Base-by-base conservation (phyloP, 2,797 vertebrate species). In the Sebastolobus alascanus region DNA sequence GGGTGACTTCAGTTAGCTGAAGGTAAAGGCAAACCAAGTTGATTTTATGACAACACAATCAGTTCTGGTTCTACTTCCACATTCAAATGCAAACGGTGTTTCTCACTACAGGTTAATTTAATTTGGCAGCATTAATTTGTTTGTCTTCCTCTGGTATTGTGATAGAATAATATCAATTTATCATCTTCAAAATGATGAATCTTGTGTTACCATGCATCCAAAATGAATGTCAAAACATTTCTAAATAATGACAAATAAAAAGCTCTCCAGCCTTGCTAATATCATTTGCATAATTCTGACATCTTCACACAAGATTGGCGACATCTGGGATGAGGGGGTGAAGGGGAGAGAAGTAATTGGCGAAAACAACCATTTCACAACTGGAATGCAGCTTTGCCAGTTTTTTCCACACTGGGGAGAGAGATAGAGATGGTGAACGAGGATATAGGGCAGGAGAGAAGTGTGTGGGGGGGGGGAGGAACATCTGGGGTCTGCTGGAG, bases 401-500 rank as follows among this genome's bases (percentile, higher is more conserved):
- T 80, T 85, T 70, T 82, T 58, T 50, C 31, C 59, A 77, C 82
- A 83, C 69, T 64, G 37, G 82, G 82, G 77, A 87, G 66, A 79
- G 77, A 83, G 68, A 79, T 64, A 77, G 79, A 80, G 64, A 74
- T 14, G 16, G 63, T 70, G 68, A 87, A 84, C 3, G 40, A 83
- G 67, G 61, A 67, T 75, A 65, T n/a, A n/a, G 69, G 69, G 79
- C 68, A 70, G 22, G 64, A 74, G 40, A 75, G 79, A 31, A 67
- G 8, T n/a, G n/a, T n/a, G n/a, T n/a, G n/a, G n/a, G 9, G 35
- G 43, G 58, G 59, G 80, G 35, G 38, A 25, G 69, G 66, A 90
- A 94, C 95, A 96, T 95, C 94, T 96, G 95, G 83, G 94, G 87
- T 93, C 89, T 91, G 75, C 75, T 81, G 83, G 89, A 93, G 89